Evolutionary conservation across 2,888 invertebrate species (phyloP).

Genomic region (Podotricha telesiphe): DNA sequence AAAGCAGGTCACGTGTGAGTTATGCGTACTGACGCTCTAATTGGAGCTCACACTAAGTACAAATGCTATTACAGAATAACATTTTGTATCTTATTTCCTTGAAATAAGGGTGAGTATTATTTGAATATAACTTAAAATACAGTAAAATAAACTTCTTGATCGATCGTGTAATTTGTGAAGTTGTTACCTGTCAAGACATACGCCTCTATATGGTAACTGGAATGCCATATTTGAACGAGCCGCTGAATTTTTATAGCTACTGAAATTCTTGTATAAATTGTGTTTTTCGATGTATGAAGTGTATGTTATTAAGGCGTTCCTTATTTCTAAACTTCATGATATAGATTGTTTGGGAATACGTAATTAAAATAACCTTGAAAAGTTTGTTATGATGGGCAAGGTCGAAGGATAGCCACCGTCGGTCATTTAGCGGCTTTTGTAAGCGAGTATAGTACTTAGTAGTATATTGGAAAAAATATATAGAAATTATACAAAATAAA

Average conservation of each 20-base stretch:
- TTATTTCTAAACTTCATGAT: background rate
- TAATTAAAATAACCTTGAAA: constrained; percentile 11
- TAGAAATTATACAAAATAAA: no score
- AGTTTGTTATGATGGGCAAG: background rate
- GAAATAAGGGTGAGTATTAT: constrained; percentile 35
- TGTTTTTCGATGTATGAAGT: background rate
- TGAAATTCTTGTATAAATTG: constrained; percentile 27
- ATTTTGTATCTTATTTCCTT: constrained; percentile 28
- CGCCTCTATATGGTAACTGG: constrained; percentile 43
- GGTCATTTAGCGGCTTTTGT: constrained; percentile 4
- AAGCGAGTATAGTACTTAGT: background rate
- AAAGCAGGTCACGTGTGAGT: constrained; percentile 45
- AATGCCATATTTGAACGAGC: constrained; percentile 36
- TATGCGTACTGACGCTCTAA: constrained; percentile 45
- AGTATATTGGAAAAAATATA: background rate
- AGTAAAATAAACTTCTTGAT: constrained; percentile 35
- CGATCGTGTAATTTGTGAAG: constrained; percentile 47
- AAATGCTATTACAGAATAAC: constrained; percentile 3
- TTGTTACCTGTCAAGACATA: constrained; percentile 44
- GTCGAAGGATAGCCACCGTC: background rate
- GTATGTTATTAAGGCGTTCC: background rate
- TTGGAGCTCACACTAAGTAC: constrained; percentile 39
- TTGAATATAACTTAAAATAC: background rate
- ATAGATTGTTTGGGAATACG: background rate
- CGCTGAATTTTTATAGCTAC: constrained; percentile 29